Evolutionary conservation across 2,113 vertebrate species (phyloP), one percentile per base, ranked within the genome.

Genomic region (Callospermophilus lateralis): DNA sequence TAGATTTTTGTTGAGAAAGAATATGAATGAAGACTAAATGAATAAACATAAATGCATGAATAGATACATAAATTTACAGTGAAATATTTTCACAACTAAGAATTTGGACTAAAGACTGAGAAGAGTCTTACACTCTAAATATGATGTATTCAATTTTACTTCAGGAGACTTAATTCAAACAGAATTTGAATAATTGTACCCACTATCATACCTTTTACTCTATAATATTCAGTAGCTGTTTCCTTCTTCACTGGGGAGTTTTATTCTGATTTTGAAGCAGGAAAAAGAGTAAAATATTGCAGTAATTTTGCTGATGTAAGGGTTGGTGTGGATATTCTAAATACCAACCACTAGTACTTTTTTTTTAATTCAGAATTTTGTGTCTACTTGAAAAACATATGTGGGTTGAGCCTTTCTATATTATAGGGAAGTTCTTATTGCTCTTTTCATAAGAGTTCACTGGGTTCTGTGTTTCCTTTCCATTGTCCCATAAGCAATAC

Each of bases 211-310:
- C 45, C 15, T 16, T 61, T 8, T 58, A 20, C 39, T 78, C 34
- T 65, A 70, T 53, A 45, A 8, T 34, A 26, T 55, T 79, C 26
- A n/a, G 6, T 26, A 32, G 72, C 30, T 19, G 53, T 63, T 30
- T 58, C 1, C 17, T 39, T 10, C 32, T 76, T 91, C 53, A 7
- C 39, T 42, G 11, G 79, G 51, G 79, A 92, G 48, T 79, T 61
- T 45, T 30, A 83, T 30, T 48, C 63, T 89, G 39, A 84, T 85
- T 85, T 96, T 63, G 48, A 45, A 80, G 65, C 53, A 76, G 80
- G 76, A 48, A 58, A 22, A 12, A 94, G 53, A 73, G 28, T 73
- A n/a, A 80, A 83, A 63, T 3, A 65, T 34, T 37, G 8, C 5
- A 61, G 26, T 22, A 78, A 51, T 48, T 12, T 32, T 70, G n/a